Evolutionary conservation across 2,888 invertebrate species (phyloP).

Genomic region (Nineta flava): DNA sequence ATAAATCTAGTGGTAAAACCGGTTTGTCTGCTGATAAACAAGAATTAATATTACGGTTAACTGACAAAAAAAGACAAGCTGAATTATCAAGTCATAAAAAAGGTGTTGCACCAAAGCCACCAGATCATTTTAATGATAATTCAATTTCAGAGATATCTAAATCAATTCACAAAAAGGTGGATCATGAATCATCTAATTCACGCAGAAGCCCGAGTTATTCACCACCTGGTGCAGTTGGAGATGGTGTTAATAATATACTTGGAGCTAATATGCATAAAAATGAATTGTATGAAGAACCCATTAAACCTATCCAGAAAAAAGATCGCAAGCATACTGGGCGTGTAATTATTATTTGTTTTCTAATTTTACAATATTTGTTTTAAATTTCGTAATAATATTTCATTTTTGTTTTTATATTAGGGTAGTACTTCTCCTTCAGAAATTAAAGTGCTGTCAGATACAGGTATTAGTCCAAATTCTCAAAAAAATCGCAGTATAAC

Average conservation of each 20-base stretch:
- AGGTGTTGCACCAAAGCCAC: slow-evolving; percentile 24
- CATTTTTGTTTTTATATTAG: too few species aligned
- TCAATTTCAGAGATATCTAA: slow-evolving; percentile 10
- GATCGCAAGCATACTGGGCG: neutral
- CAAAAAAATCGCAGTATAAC: neutral
- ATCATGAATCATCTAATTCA: neutral
- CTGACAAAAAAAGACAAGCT: slow-evolving; percentile 47
- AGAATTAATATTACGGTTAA: slow-evolving; percentile 43
- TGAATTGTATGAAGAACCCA: neutral
- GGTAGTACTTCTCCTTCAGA: too few species aligned
- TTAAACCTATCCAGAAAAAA: slow-evolving; percentile 17
- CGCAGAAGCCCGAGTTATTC: neutral
- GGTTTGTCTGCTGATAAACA: slow-evolving; percentile 36
- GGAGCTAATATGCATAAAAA: neutral
- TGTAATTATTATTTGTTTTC: neutral
- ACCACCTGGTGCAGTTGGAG: neutral
- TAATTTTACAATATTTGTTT: too few species aligned
- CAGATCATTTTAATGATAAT: slow-evolving; percentile 22
- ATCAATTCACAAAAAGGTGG: neutral
- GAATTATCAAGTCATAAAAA: slow-evolving; percentile 25
- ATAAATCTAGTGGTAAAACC: slow-evolving; percentile 24
- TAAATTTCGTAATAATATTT: too few species aligned
- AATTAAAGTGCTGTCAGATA: too few species aligned
- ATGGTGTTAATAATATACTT: neutral
- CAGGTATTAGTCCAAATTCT: neutral